Conservation (phyloP, 2,888 invertebrate genomes). For the Melanophora roralis region DNA sequence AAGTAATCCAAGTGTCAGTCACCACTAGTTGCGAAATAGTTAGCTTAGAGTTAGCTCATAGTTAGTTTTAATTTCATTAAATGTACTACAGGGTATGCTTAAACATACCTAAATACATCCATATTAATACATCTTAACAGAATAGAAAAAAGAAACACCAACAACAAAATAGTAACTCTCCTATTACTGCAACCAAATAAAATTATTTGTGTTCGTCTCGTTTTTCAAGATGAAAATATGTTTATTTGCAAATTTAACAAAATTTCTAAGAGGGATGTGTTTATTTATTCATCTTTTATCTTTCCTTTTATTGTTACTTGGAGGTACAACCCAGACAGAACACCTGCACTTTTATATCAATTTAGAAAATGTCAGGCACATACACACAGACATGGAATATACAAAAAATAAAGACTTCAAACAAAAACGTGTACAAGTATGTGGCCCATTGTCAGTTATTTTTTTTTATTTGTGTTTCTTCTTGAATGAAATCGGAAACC, state of each 20-base stretch:
- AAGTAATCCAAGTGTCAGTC: no score
- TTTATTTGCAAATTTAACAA: slow-evolving; percentile 27
- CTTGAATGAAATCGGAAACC: slow-evolving; percentile 35
- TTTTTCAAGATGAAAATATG: slow-evolving; percentile 14
- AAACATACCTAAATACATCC: no score
- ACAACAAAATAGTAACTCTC: background rate
- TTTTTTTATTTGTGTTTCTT: background rate
- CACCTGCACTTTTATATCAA: slow-evolving; percentile 28
- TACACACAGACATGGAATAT: slow-evolving; percentile 1
- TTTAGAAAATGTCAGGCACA: background rate
- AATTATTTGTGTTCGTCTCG: background rate
- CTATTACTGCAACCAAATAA: background rate
- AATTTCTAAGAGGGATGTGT: slow-evolving; percentile 37
- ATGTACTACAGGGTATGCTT: no score
- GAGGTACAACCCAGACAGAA: slow-evolving; percentile 32
- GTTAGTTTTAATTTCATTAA: no score
- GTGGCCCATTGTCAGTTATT: slow-evolving; percentile 19
- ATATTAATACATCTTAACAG: background rate
- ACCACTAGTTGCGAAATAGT: no score
- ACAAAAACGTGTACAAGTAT: background rate
- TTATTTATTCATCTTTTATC: background rate
- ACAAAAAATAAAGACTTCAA: background rate
- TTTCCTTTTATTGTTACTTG: background rate
- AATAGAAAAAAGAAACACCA: no score
- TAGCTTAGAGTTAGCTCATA: no score